Percentiles rank a stretch among this genome's conserved stretches.
These are phyloP conservation scores for Eupristina koningsbergeri DNA, from an alignment of 1,140 invertebrate genomes.

Conservation along the genomic window DNA sequence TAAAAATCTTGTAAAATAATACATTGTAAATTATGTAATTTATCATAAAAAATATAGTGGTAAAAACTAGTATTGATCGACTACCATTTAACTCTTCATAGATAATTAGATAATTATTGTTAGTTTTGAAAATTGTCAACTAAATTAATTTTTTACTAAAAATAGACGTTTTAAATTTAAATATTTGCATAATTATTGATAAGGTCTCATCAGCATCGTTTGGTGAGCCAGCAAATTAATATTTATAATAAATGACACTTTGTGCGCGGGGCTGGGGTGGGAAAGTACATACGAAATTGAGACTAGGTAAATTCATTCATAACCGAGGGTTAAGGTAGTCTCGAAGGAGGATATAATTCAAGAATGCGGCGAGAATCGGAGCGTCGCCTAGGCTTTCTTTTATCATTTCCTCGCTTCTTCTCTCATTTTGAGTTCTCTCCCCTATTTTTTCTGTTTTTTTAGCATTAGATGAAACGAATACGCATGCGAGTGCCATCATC, in stretches of 20 bases:
- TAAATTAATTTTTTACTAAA: too few species aligned
- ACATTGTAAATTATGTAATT: too few species aligned
- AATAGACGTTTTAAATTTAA: too few species aligned
- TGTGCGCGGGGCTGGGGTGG: neutral
- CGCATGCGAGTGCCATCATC: slow-evolving; percentile 71
- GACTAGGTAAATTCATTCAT: neutral
- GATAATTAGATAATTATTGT: too few species aligned
- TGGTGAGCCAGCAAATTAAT: neutral
- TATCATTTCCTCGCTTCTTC: slow-evolving; percentile 35
- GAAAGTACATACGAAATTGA: neutral
- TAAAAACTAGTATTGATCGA: too few species aligned
- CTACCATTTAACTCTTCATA: too few species aligned
- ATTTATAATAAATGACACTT: neutral
- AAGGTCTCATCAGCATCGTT: neutral
- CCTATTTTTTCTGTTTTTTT: slow-evolving; percentile 72
- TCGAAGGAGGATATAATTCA: too few species aligned
- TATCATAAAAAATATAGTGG: too few species aligned
- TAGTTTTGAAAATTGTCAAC: too few species aligned
- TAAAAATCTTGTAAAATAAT: too few species aligned
- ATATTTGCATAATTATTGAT: too few species aligned
- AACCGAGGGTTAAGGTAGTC: too few species aligned
- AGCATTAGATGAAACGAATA: slow-evolving; percentile 73
- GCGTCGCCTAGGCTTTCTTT: neutral
- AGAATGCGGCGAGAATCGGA: neutral
- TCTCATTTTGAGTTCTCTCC: slow-evolving; percentile 68